These are phyloP conservation scores for Drosophila kuntzei DNA, from an alignment of 2,888 invertebrate genomes.

Conservation along the genomic window DNA sequence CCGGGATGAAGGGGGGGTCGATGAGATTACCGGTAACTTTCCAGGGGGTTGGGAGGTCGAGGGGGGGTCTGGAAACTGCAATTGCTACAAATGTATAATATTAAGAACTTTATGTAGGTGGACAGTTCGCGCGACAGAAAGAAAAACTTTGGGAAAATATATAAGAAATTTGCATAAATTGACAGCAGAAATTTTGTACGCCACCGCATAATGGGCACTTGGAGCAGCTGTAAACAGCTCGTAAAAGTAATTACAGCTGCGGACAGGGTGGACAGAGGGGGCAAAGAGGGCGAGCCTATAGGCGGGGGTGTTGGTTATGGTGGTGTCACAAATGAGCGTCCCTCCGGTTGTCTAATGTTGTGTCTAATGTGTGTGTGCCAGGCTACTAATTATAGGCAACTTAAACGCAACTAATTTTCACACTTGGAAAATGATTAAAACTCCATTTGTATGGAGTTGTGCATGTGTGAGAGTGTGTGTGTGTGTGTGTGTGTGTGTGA, in stretches of 20 bases:
- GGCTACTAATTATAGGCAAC: conserved; percentile 78
- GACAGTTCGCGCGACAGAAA: conserved; percentile 29
- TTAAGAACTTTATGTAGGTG: conserved; percentile 48
- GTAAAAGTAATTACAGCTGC: conserved; percentile 82
- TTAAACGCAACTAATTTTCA: conserved; percentile 82
- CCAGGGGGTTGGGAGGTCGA: background rate
- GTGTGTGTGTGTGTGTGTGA: conserved; percentile 47
- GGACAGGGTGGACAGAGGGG: conserved; percentile 1
- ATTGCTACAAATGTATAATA: conserved; percentile 53
- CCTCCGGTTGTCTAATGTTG: conserved; percentile 22
- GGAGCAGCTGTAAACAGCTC: conserved; percentile 84
- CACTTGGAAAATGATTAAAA: conserved; percentile 85
- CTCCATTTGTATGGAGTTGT: conserved; percentile 77
- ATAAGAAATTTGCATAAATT: conserved; percentile 79
- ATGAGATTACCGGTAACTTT: conserved; percentile 41
- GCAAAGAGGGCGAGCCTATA: background rate
- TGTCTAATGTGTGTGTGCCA: conserved; percentile 37
- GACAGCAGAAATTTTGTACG: conserved; percentile 69
- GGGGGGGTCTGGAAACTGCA: conserved; percentile 29
- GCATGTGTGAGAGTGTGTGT: conserved; percentile 50
- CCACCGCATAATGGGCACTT: conserved; percentile 77
- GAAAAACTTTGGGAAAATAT: conserved; percentile 45
- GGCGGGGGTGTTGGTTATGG: conserved; percentile 26
- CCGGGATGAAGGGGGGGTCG: background rate
- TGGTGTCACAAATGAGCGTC: conserved; percentile 65